Base-by-base conservation (phyloP, 2,797 vertebrate species). In the Alectoris magna region DNA sequence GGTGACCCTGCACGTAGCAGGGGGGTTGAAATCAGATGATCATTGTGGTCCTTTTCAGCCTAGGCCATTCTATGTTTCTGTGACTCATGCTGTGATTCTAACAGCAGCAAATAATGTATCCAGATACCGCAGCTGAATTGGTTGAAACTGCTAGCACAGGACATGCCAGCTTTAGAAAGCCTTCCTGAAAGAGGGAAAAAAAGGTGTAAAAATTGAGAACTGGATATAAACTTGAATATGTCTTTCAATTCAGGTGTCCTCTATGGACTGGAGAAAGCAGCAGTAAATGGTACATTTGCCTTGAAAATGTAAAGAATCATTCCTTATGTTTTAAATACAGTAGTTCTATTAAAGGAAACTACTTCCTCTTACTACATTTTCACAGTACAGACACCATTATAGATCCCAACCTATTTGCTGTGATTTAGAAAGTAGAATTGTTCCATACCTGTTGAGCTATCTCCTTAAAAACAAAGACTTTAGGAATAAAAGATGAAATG, bases 301-400 rank as follows among this genome's bases (percentile, higher is more conserved):
- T 59, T 17, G 14, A 15, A 72, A 12, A 3, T 12, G 11, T 64
- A 9, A 75, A 69, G 24, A 66, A 22, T 46, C 0, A 0, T 63
- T 74, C 29, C 6, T 19, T 22, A 2, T 55, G 17, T 55, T 86
- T 83, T 88, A 59, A 70, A 41, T 36, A 77, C n/a, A 67, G 24
- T 2, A 49, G 16, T 68, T 14, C 1, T 14, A 36, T 63, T 69
- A 18, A 76, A 91, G 53, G 10, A 49, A 38, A 23, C 48, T 51
- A 23, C 19, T 75, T 68, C 29, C 12, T 43, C 0, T 2, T 46
- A 38, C 36, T n/a, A 11, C 3, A 3, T 76, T 64, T 93, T 82
- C 29, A 17, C 15, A 60, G 38, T 78, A 21, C 14, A 5, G 39
- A 53, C 41, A 23, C 31, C 34, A 46, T 0, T 13, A 14, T 39